Conservation (phyloP, 2,888 invertebrate species). For the Tenthredo livida region DNA sequence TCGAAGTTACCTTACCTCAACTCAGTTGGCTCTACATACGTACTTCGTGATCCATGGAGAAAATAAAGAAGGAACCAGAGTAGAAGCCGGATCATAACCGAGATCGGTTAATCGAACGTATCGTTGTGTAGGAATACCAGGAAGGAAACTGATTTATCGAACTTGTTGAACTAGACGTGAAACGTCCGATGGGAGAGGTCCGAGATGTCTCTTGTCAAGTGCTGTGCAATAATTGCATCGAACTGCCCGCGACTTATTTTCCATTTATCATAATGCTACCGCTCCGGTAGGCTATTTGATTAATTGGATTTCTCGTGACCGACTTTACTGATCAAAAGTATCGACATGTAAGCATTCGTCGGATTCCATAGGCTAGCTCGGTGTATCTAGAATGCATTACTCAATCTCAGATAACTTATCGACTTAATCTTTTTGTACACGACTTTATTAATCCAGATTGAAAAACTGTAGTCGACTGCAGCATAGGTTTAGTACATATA, state of each 20-base stretch:
- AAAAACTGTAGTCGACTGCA: background rate
- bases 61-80: conserved; percentile 11
- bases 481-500: background rate
- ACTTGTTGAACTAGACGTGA: conserved; percentile 48
- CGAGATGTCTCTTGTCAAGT: conserved; percentile 45
- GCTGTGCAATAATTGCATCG: conserved; percentile 48
- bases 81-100: conserved; percentile 2
- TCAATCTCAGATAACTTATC: conserved; percentile 15
- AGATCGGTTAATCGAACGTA: conserved; percentile 33
- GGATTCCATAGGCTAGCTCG: conserved; percentile 15
- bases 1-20: background rate
- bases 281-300: conserved; percentile 41
- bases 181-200: conserved; percentile 31
- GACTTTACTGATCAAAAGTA: conserved; percentile 48
- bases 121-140: conserved; percentile 24
- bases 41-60: background rate
- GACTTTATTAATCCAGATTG: conserved; percentile 24
- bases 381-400: conserved; percentile 11
- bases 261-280: conserved; percentile 48
- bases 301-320: conserved; percentile 48
- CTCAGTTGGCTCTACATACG: background rate
- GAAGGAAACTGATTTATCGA: conserved; percentile 50
- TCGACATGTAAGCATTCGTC: conserved; percentile 42
- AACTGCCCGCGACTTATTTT: conserved; percentile 45
- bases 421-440: background rate